Evolutionary conservation across 2,888 invertebrate species (phyloP).

Genomic region (Drosophila quinaria): DNA sequence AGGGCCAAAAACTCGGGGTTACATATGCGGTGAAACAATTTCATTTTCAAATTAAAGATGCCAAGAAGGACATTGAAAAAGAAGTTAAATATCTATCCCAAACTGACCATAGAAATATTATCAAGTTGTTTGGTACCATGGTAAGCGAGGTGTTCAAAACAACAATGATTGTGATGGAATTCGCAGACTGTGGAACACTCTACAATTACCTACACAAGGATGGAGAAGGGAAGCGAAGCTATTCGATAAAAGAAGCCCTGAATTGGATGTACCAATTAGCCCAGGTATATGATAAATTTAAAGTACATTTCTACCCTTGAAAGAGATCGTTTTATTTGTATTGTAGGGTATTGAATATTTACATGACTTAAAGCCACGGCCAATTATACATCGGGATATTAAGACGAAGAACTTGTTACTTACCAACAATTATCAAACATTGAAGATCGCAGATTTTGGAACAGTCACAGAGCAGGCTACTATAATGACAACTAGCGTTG

Average conservation of each 20-base stretch:
- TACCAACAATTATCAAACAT: background rate
- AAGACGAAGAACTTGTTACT: constrained; percentile 30
- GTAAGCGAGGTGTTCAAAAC: background rate
- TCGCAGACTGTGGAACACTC: constrained; percentile 30
- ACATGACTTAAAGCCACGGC: constrained; percentile 10
- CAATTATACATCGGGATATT: constrained; percentile 36
- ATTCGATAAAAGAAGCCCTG: background rate
- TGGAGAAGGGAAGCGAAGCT: background rate
- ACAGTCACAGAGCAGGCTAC: constrained; percentile 1
- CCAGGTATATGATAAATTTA: constrained; percentile 1
- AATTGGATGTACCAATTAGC: constrained; percentile 34
- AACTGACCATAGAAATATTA: constrained; percentile 12
- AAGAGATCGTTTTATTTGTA: background rate
- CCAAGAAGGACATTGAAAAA: constrained; percentile 1
- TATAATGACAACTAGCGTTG: background rate
- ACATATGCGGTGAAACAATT: constrained; percentile 7
- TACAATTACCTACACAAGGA: constrained; percentile 8
- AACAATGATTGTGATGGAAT: constrained; percentile 23
- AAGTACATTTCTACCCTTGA: background rate
- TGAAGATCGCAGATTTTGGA: constrained; percentile 35
- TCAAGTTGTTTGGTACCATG: constrained; percentile 9
- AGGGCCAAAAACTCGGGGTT: background rate
- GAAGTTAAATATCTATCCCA: constrained; percentile 10
- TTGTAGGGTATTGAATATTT: constrained; percentile 26
- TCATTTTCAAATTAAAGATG: too few species aligned